These are phyloP conservation scores for Sigmodon hispidus DNA, from an alignment of 2,113 vertebrate species.

Conservation along the genomic window DNA sequence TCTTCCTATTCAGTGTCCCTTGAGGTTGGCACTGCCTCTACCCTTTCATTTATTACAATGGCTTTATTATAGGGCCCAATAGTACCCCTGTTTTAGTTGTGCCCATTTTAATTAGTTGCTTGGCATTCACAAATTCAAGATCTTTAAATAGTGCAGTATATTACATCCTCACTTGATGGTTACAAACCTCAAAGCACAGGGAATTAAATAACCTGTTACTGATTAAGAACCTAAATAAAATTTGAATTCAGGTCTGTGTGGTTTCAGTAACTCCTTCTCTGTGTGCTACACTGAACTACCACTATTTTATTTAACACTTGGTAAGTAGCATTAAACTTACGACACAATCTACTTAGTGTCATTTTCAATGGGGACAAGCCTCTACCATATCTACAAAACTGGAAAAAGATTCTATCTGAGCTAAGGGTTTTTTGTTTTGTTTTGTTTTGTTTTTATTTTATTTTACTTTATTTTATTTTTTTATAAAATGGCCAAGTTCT, in stretches of 20 bases:
- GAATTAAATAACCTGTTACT: slow-evolving; percentile 44
- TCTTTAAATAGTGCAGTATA: not conserved
- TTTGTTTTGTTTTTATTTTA: too few relatives aligned
- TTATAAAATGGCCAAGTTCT: slow-evolving; percentile 25
- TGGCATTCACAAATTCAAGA: not conserved
- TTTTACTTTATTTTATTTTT: too few relatives aligned
- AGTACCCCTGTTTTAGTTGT: not conserved
- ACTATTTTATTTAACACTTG: not conserved
- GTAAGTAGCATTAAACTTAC: not conserved
- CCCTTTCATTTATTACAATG: not conserved
- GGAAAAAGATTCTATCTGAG: not conserved
- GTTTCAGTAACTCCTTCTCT: not conserved
- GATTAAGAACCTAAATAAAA: slow-evolving; percentile 24
- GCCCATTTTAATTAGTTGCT: slow-evolving; percentile 14
- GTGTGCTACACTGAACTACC: not conserved
- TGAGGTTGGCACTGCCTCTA: not conserved
- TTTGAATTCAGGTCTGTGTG: not conserved
- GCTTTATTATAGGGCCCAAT: not conserved
- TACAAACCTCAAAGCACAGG: not conserved
- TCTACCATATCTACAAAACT: not conserved
- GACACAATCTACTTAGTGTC: not conserved
- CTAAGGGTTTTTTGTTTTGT: too few relatives aligned
- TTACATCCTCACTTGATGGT: slow-evolving; percentile 10
- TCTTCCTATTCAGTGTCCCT: slow-evolving; percentile 13
- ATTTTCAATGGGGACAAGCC: not conserved